Evolutionary conservation across 2,113 vertebrate genomes (phyloP), one percentile per base, ranked within the genome.

Genomic region (Chunga burmeisteri): DNA sequence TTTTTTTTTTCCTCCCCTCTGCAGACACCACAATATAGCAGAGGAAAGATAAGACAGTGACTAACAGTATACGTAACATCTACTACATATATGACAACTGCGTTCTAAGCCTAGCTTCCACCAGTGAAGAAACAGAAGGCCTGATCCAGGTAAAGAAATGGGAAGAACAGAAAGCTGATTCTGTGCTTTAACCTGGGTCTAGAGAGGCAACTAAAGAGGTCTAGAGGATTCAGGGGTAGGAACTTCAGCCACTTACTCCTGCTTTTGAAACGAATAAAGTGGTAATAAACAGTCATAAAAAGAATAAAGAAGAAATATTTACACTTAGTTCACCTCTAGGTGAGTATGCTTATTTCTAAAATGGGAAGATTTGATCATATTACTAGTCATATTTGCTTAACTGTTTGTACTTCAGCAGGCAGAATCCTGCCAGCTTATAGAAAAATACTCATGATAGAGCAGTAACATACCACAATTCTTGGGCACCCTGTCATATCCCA

Each of bases 401-500:
- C 17, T 49, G 66, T 34, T 46, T 55, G 30, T 50, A 26, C 29
- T 26, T 81, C 11, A 26, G 29, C 26, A 81, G 42, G 38, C 40
- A 82, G 65, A 70, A 42, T 34, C 15, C 34, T 36, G 47, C 5
- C 0, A 40, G 30, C n/a, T 80, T 14, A 23, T 0, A 44, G 67
- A 29, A 66, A 55, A 1, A n/a, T 71, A 52, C 56, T 55, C 1
- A 1, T 6, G 19, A 32, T 0, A n/a, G 25, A 46, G 27, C 44
- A 68, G 46, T 7, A 17, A 84, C 25, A 42, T 11, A 46, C 4
- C 0, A 12, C 34, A 70, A 4, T 65, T 70, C 55, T 7, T 22
- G 13, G 46, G 38, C 5, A 78, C 1, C 0, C 38, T 16, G 16
- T 4, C 44, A 18, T 1, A 68, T 13, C 78, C 53, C 3, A 0